Percentiles rank a stretch among this genome's conserved stretches.
These are phyloP conservation scores for Oceanodroma leucorhoa DNA, from an alignment of 2,797 vertebrate genomes.

Conservation along the genomic window DNA sequence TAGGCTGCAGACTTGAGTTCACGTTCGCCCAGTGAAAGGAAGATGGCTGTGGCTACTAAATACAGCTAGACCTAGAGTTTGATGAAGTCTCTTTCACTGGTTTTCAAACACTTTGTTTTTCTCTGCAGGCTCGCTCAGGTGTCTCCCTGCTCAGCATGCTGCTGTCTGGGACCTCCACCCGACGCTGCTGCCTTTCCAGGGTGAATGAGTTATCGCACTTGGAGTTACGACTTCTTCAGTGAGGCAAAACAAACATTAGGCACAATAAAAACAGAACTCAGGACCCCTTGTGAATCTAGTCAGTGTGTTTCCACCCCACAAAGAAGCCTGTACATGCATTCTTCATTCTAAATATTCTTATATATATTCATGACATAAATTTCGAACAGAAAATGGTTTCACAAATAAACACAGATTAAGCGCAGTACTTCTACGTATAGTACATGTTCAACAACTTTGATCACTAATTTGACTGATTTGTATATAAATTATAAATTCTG, in stretches of 20 bases:
- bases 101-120: background rate
- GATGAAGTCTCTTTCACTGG: background rate
- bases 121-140: accelerated
- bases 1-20: background rate
- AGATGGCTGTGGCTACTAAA: background rate
- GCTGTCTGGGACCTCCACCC: background rate
- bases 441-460: background rate
- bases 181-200: background rate
- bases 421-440: background rate
- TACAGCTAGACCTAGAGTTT: background rate
- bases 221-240: background rate
- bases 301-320: background rate
- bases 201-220: background rate
- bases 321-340: background rate
- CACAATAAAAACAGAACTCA: background rate
- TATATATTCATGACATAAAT: background rate
- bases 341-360: background rate
- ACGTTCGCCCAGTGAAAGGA: background rate
- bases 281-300: background rate
- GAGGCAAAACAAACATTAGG: background rate
- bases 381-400: background rate
- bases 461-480: background rate
- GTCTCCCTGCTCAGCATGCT: background rate
- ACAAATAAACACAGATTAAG: background rate
- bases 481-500: background rate